Conservation (phyloP, 2,888 invertebrate genomes). For the Lasiommata megera region DNA sequence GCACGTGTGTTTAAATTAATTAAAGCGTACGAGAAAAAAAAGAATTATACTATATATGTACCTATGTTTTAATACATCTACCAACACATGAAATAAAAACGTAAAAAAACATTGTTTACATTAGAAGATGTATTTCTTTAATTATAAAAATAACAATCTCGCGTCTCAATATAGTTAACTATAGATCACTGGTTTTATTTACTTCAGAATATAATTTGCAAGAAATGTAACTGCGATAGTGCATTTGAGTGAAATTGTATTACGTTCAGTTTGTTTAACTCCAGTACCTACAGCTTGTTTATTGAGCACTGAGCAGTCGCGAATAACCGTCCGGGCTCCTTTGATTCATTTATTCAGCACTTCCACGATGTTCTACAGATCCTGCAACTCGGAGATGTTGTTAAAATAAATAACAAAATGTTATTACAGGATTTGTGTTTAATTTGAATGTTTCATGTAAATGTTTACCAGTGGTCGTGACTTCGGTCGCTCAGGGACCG, state of each 20-base stretch:
- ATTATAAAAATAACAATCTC: too few relatives aligned
- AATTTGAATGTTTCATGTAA: too few relatives aligned
- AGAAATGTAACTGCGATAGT: slow-evolving; percentile 3
- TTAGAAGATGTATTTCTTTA: too few relatives aligned
- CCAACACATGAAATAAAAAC: too few relatives aligned
- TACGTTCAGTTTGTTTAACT: slow-evolving; percentile 8
- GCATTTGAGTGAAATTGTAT: slow-evolving; percentile 9
- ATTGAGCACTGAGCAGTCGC: slow-evolving; percentile 2
- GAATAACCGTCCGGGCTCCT: neutral
- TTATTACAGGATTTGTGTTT: too few relatives aligned
- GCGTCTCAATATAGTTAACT: neutral
- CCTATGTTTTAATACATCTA: too few relatives aligned
- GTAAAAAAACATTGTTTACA: too few relatives aligned
- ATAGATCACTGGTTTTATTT: neutral
- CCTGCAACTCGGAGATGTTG: neutral
- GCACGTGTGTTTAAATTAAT: too few relatives aligned
- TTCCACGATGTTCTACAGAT: neutral
- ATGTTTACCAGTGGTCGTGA: too few relatives aligned
- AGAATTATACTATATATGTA: too few relatives aligned
- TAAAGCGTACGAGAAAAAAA: too few relatives aligned
- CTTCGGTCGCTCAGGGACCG: too few relatives aligned
- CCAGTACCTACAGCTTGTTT: neutral
- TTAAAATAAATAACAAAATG: neutral
- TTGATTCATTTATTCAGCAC: slow-evolving; percentile 9
- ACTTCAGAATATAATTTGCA: neutral